Conservation (phyloP, 2,113 vertebrate genomes). For the Oncorhynchus mykiss region DNA sequence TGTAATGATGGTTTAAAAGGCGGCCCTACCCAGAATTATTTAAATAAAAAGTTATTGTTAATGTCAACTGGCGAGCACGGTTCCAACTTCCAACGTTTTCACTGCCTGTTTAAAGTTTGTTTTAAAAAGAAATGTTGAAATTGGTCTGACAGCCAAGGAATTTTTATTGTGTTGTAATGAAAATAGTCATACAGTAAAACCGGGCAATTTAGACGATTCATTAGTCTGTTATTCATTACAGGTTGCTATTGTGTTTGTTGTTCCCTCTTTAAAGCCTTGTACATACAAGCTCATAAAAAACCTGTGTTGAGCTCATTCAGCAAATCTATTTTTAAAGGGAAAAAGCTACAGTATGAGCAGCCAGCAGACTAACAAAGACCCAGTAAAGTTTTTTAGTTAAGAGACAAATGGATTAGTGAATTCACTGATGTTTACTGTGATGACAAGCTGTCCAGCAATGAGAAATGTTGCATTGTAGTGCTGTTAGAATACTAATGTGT, state of each 20-base stretch:
- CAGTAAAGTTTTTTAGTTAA: neutral
- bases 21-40: no score
- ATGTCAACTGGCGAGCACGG: neutral
- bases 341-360: neutral
- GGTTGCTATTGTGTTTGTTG: conserved; percentile 5
- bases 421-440: neutral
- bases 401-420: neutral
- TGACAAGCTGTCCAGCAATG: no score
- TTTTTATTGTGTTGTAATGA: conserved; percentile 22
- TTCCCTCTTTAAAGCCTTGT: conserved; percentile 11
- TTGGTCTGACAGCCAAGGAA: conserved; percentile 11
- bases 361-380: neutral
- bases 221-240: conserved; percentile 36
- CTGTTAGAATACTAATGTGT: no score
- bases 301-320: neutral
- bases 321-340: neutral
- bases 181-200: conserved; percentile 14
- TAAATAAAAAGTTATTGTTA: neutral
- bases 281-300: conserved; percentile 23
- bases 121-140: conserved; percentile 10
- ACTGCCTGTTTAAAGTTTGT: conserved; percentile 12
- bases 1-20: no score
- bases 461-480: no score
- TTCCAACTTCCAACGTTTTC: neutral
- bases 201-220: conserved; percentile 11